Base-by-base conservation (phyloP, 2,888 invertebrate genomes). In the Branchellion lobata region DNA sequence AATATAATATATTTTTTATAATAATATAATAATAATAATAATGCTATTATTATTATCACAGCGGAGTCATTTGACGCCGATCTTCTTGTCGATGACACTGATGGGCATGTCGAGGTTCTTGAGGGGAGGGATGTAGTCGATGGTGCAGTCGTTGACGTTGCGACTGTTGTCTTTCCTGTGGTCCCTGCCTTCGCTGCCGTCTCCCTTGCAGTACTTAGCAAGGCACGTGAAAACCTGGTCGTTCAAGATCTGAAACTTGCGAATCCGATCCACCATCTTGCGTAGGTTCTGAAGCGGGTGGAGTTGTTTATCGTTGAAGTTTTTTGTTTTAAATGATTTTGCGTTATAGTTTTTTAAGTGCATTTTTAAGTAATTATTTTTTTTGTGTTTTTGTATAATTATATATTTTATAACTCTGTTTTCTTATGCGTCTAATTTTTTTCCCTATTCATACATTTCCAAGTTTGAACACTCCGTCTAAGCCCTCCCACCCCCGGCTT, bases 181-280 rank as follows among this genome's bases (percentile, higher is more conserved):
- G n/a, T 24, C 21, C 61, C 61, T 3, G 8, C 40, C 40, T 57
- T 57, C 61, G 61, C 21, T 57, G 61, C n/a, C 5, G 40, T 40
- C 40, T 5, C 40, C 14, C 8, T 40, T 40, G n/a, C 78, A 36
- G 71, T 83, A 80, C 40, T 81, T 82, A 11, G 81, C 76, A 24
- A 83, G 68, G 21, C 78, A 77, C 40, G 79, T 34, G 77, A 83
- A 83, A n/a, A 83, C 83, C 68, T 83, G 81, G 33, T 80, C 81
- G 80, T 83, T 83, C 61, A 83, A 72, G 53, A 81, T 81, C 51
- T 83, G 83, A 72, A 83, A 83, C 71, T 81, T 82, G 8, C 83
- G 72, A 21, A 83, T 83, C 40, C 83, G 40, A 40, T 83, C 83
- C 27, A 82, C 81, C 83, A 83, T 83, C 78, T 83, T 83, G 33